Evolutionary conservation across 2,797 vertebrate species (phyloP), one percentile per base, ranked within the genome.

Genomic region (Pogoniulus pusillus): DNA sequence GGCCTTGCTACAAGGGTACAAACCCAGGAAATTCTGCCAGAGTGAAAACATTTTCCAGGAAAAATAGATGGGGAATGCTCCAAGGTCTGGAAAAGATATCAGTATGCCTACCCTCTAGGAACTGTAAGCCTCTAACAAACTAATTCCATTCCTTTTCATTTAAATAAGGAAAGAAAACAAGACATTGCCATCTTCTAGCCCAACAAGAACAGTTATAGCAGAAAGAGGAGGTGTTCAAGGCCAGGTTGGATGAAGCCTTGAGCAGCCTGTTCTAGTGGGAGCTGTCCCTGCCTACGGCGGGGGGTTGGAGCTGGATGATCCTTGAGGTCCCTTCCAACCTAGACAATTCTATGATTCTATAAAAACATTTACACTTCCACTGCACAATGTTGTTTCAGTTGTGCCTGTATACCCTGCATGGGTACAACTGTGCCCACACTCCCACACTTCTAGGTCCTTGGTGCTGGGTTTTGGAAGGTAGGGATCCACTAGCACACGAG

Each of bases 391-490:
- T 87, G 8, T 60, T 90, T 55, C 15, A 47, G 29, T 35, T 71
- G 18, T 24, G 57, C 32, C 5, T 70, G 3, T 45, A 6, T 41
- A 27, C 83, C 59, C 55, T 64, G 41, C 45, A 26, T 0, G 0
- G 8, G 3, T 45, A 45, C n/a, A 54, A 5, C 19, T 12, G 78
- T 0, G 0, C 27, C 13, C 0, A 0, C 71, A 37, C 82, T 60
- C 27, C 13, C 0, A 0, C 71, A 37, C 82, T 60, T 63, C 39
- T 55, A 27, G 19, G 11, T 63, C 35, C 45, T n/a, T 35, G 4
- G 4, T 30, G 19, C 20, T 69, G 63, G 20, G 16, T 59, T 91
- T 47, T 71, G 54, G 73, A 45, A 78, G 30, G 34, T 34, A 20
- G 32, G 83, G 53, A 65, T 83, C 34, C 47, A 12, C 26, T 7